Conservation (phyloP, 1,140 invertebrate genomes). For the Tetraneura akinire region DNA sequence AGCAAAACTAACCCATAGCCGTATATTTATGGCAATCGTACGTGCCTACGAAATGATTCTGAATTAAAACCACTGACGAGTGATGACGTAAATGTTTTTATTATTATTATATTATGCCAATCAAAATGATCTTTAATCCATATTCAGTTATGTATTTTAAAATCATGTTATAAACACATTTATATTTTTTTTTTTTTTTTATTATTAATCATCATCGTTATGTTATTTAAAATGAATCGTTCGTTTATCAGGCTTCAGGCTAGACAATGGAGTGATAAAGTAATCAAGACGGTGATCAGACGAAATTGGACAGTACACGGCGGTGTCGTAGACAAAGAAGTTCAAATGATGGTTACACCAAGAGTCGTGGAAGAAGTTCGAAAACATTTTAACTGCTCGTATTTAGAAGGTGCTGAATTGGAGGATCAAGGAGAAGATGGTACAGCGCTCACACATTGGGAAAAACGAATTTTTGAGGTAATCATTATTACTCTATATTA, state of each 20-base stretch:
- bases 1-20: too few species aligned
- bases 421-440: slow-evolving; percentile 98
- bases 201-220: too few species aligned
- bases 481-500: slow-evolving; percentile 1
- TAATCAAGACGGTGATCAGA: slow-evolving; percentile 79
- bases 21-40: too few species aligned
- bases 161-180: too few species aligned
- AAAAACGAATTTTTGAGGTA: slow-evolving; percentile 95
- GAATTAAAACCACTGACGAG: too few species aligned
- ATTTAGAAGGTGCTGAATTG: slow-evolving; percentile 92
- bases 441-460: slow-evolving; percentile 97
- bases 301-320: slow-evolving; percentile 82
- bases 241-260: slow-evolving; percentile 72
- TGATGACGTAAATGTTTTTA: too few species aligned
- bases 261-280: slow-evolving; percentile 90
- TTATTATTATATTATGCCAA: too few species aligned
- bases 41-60: too few species aligned
- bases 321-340: slow-evolving; percentile 71
- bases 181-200: too few species aligned
- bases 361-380: slow-evolving; percentile 82
- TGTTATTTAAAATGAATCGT: not conserved
- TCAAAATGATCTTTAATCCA: too few species aligned
- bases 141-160: too few species aligned
- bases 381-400: slow-evolving; percentile 86
- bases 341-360: slow-evolving; percentile 92